Evolutionary conservation across 2,797 vertebrate genomes (phyloP), one percentile per base, ranked within the genome.

Genomic region (Mareca penelope): DNA sequence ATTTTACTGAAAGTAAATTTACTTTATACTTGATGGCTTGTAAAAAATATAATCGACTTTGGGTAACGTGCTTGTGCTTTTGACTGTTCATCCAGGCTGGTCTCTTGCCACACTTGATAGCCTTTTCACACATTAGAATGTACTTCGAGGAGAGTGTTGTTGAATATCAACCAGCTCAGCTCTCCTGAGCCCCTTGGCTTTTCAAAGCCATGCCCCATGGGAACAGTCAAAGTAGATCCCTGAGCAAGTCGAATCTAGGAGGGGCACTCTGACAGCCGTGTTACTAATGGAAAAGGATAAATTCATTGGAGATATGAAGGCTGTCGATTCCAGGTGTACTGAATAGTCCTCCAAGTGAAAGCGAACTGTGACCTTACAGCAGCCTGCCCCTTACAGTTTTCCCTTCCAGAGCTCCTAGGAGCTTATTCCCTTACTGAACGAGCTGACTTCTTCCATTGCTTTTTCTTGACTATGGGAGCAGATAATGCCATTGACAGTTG

Each of bases 1-100:
- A 69, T 87, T 87, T 88, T 88, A 91, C 75, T 50, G 83, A 80
- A 90, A 90, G 57, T 19, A 31, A 71, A 81, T 92, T 92, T 92
- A 75, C 57, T 79, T 92, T 69, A 83, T 70, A 79, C 33, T 77
- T 88, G 80, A 57, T 0, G 6, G 75, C 26, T 93, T 87, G 52
- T 65, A 64, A 85, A 88, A 91, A 81, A 46, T 59, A 28, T 28
- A 10, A 73, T 92, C 75, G 64, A 31, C 44, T 85, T 92, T 55
- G 33, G 84, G 68, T 72, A 73, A 52, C 7, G 4, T 14, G 39
- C 26, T 48, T 87, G 75, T 73, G 92, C 24, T 82, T 89, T 92
- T 52, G 78, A 48, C 24, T 53, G 50, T 39, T 90, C 68, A 48
- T 94, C 42, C 35, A 39, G 26, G 10, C 37, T 94, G 64, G 63